A percentile compares a stretch with the other conserved stretches of the same genome.
Evolutionary conservation across 2,888 invertebrate species (phyloP).

Genomic region (Plebejus argus): DNA sequence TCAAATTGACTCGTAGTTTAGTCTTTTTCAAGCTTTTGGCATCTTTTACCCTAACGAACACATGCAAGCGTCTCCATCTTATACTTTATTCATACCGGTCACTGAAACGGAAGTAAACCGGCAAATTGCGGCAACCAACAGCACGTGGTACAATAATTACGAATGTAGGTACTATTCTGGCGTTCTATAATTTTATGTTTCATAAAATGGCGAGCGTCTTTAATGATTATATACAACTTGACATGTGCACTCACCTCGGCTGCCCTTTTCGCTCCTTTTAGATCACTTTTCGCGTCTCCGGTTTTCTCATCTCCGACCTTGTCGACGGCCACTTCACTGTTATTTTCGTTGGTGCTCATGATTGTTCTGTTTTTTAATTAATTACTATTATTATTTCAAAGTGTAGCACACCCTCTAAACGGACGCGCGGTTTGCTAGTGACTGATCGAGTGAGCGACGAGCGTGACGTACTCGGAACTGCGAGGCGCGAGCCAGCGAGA

Average conservation of each 20-base stretch:
- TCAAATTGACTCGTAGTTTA: slow-evolving; percentile 23
- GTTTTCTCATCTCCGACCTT: slow-evolving; percentile 90
- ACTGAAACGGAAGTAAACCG: slow-evolving; percentile 31
- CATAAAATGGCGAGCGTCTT: slow-evolving; percentile 80
- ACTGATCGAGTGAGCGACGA: slow-evolving; percentile 79
- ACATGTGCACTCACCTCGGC: slow-evolving; percentile 89
- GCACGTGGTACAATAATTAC: slow-evolving; percentile 55
- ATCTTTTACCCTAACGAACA: background rate
- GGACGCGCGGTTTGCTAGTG: slow-evolving; percentile 87
- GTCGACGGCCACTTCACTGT: slow-evolving; percentile 91
- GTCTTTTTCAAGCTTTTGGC: background rate
- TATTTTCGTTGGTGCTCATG: slow-evolving; percentile 86
- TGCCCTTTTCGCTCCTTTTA: slow-evolving; percentile 93
- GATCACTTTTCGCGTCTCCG: slow-evolving; percentile 87
- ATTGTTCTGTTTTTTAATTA: slow-evolving; percentile 73
- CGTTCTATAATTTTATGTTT: slow-evolving; percentile 51
- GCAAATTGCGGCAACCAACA: slow-evolving; percentile 40
- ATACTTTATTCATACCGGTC: slow-evolving; percentile 55
- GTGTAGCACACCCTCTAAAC: slow-evolving; percentile 79
- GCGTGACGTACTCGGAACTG: slow-evolving; percentile 49
- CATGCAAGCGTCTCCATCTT: background rate
- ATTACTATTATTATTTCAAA: slow-evolving; percentile 66
- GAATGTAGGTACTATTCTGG: background rate
- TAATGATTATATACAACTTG: slow-evolving; percentile 69
- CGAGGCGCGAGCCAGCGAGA: slow-evolving; percentile 23